Evolutionary conservation across 2,888 invertebrate genomes (phyloP), one percentile per base, ranked within the genome.

Genomic region (Microplitis manilae): DNA sequence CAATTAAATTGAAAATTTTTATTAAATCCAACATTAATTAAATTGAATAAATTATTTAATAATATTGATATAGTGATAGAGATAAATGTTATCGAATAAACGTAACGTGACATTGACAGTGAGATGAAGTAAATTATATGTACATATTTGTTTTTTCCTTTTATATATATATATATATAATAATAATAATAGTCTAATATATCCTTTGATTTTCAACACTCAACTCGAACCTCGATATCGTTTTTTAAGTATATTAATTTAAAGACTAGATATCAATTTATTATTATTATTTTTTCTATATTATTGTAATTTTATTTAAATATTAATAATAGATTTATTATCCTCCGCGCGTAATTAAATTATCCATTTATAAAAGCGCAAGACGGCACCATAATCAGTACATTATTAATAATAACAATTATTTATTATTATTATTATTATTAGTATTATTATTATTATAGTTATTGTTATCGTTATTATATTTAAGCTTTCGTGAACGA

Each of bases 171-270:
- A 68, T 68, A 17, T 68, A 17, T 41, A 68, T 68, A 68, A 50
- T 68, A 50, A 50, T 50, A 50, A 50, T 50, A 68, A 41, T 50
- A 41, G 68, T 68, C 20, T 68, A 68, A 41, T 50, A 41, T 68
- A 70, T 59, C 59, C 50, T 60, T 70, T 70, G 30, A 70, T 70
- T 70, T 59, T 59, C 38, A 59, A 70, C 30, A 70, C 59, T 70
- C 38, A 38, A 30, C 20, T 67, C 38, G 30, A 67, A 5, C 20
- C 38, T 6, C 38, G n/a, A 13, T 38, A 67, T 67, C 38, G 9
- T 67, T 40, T 40, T 68, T 68, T n/a, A 41, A 17, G 62, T 17
- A 62, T 62, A 20, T 20, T 17, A 17, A 62, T 17, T 62, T n/a
- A 62, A 62, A 68, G 68, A 68, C 68, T 68, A 68, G 68, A 68